phyloP scores from a whole-genome alignment of 2,113 vertebrate species.

The Rhabdomys dilectus region DNA sequence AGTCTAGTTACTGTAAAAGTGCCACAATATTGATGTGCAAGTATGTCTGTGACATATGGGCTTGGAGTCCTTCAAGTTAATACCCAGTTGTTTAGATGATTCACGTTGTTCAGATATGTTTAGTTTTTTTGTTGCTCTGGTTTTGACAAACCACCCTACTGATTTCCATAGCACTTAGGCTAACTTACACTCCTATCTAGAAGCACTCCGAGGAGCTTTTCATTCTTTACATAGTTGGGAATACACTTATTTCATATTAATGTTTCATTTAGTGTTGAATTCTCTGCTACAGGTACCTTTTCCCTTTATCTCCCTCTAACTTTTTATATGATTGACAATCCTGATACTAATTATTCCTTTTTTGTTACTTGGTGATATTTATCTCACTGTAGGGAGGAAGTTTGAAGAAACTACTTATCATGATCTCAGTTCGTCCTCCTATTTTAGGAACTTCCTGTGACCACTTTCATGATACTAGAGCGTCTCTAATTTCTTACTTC shows the following conservation, averaged over 20 bases:
- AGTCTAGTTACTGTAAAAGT: not conserved
- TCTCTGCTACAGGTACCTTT: not conserved
- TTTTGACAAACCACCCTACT: not conserved
- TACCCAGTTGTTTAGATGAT: not conserved
- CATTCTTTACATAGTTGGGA: not conserved
- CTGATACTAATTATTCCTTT: not conserved
- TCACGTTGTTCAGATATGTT: not conserved
- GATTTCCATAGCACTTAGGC: not conserved
- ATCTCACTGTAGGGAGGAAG: not conserved
- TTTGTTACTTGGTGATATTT: not conserved
- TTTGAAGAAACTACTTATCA: not conserved
- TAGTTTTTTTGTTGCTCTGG: not conserved
- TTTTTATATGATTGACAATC: not conserved
- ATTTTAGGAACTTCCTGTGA: not conserved
- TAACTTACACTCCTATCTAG: not conserved
- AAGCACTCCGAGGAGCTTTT: not conserved
- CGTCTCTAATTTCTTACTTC: not conserved
- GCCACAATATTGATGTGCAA: not conserved
- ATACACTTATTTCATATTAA: not conserved
- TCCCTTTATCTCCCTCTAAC: not conserved
- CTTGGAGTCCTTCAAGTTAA: not conserved
- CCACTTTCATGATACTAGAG: not conserved
- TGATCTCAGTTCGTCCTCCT: not conserved
- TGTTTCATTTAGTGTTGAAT: not conserved
- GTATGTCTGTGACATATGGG: not conserved